A percentile compares a stretch with the other conserved stretches of the same genome.
Conservation (phyloP, 1,140 invertebrate genomes). For the Eupeodes corollae region DNA sequence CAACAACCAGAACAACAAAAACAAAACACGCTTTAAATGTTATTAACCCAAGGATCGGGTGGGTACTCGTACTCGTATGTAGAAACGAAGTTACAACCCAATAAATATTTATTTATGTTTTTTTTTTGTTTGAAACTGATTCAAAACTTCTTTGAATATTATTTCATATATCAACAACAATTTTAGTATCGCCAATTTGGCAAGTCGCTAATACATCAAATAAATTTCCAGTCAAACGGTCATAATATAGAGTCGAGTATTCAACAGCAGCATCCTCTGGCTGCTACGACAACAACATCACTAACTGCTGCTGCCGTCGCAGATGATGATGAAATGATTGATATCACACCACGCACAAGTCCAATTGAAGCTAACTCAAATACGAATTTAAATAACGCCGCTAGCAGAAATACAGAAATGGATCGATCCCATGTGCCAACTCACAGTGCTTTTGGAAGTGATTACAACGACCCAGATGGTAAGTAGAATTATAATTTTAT, state of each 20-base stretch:
- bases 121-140: background rate
- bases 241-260: conserved; percentile 24
- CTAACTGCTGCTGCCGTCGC: conserved; percentile 28
- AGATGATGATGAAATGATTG: conserved; percentile 54
- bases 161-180: background rate
- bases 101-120: too few species aligned
- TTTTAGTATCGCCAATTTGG: background rate
- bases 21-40: too few species aligned
- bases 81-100: too few species aligned
- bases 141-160: background rate
- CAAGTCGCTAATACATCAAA: too few species aligned
- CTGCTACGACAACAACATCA: conserved; percentile 19
- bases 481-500: conserved; percentile 7
- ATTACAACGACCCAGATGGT: conserved; percentile 25
- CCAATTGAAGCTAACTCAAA: conserved; percentile 24
- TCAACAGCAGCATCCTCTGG: conserved; percentile 19
- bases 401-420: background rate
- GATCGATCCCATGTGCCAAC: conserved; percentile 25
- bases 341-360: conserved; percentile 43
- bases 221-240: conserved; percentile 25
- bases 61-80: too few species aligned
- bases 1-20: too few species aligned
- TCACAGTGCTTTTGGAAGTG: conserved; percentile 30
- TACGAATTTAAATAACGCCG: background rate
- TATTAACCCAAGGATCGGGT: too few species aligned